These are phyloP conservation scores for Pontoporia blainvillei DNA, from an alignment of 2,113 vertebrate genomes.

Conservation along the genomic window DNA sequence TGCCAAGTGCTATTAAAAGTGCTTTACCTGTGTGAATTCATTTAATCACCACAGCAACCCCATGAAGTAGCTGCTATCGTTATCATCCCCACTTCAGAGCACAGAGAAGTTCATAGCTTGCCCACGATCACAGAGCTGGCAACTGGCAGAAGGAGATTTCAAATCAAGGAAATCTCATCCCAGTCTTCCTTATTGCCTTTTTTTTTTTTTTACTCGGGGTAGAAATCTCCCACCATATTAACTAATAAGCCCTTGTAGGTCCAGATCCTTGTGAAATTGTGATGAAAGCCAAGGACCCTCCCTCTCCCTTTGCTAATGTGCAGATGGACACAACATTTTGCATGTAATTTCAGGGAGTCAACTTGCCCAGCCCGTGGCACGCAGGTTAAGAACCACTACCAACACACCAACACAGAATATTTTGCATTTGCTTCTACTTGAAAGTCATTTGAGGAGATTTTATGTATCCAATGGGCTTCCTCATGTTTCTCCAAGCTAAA, in stretches of 20 bases:
- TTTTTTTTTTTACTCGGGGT: background rate
- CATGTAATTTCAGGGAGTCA: background rate
- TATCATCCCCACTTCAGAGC: background rate
- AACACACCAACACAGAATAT: background rate
- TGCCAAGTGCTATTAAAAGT: background rate
- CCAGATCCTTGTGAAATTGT: background rate
- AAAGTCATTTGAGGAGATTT: background rate
- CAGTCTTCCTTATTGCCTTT: background rate
- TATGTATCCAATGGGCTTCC: background rate
- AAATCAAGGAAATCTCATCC: background rate
- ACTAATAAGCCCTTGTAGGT: background rate
- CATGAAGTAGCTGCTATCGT: background rate
- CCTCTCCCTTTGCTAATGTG: background rate
- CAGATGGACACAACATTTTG: background rate
- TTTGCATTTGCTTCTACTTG: background rate
- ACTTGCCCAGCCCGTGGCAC: accelerated
- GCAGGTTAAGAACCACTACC: background rate
- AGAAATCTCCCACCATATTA: background rate
- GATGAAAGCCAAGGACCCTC: background rate
- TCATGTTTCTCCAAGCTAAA: background rate
- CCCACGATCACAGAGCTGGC: background rate
- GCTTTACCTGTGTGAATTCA: background rate
- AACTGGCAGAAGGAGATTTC: background rate
- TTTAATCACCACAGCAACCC: background rate
- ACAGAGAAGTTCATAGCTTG: background rate